Evolutionary conservation across 1,140 invertebrate genomes (phyloP).

Genomic region (Reticulitermes speratus): DNA sequence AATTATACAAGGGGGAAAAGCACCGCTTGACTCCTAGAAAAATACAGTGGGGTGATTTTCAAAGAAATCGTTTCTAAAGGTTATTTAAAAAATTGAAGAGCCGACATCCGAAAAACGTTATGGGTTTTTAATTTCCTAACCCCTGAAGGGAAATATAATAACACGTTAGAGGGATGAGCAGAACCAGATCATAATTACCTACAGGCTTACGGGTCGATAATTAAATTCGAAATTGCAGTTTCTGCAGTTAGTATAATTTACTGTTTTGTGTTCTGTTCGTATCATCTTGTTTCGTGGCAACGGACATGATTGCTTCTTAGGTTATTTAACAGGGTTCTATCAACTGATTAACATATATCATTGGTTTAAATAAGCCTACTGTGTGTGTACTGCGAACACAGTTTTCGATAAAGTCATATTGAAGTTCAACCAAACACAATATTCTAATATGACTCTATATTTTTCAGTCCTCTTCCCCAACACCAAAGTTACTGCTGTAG

Average conservation of each 20-base stretch:
- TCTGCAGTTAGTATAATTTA: background rate
- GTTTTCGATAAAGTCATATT: too few relatives aligned
- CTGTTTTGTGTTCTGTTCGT: too few relatives aligned
- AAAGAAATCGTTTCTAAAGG: background rate
- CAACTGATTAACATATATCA: too few relatives aligned
- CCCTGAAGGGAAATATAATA: conserved; percentile 7
- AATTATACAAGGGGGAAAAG: background rate
- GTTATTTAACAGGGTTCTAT: too few relatives aligned
- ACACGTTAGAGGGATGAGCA: background rate
- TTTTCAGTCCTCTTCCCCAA: too few relatives aligned
- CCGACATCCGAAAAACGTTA: background rate
- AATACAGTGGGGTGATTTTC: background rate
- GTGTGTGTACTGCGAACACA: too few relatives aligned
- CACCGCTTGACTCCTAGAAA: background rate
- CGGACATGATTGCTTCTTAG: too few relatives aligned
- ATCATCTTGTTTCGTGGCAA: too few relatives aligned
- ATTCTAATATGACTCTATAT: too few relatives aligned
- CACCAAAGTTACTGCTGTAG: too few relatives aligned
- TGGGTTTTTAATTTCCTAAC: background rate
- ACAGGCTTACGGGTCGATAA: background rate
- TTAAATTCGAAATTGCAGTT: background rate
- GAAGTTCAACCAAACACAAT: too few relatives aligned
- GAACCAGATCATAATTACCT: background rate
- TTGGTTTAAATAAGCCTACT: too few relatives aligned
- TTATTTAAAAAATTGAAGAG: conserved; percentile 11